Base-by-base conservation (phyloP, 2,797 vertebrate genomes). In the Pseudomugil tenellus region DNA sequence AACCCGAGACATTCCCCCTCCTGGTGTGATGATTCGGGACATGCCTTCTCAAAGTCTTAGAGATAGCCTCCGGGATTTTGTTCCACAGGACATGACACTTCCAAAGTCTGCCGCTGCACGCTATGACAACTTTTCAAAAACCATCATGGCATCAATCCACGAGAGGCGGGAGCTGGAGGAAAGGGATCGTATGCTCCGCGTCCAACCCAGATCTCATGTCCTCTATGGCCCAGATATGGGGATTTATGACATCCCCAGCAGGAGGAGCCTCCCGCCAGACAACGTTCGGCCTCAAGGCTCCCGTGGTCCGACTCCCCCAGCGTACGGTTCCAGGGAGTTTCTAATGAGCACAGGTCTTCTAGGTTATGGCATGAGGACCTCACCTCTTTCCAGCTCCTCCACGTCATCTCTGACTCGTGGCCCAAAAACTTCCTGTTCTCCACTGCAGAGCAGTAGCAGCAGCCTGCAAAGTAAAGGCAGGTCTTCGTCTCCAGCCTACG, bases 81-180 rank as follows among this genome's bases (percentile, higher is more conserved):
- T 67, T 12, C 59, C 80, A 0, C 87, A 88, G 46, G 74, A 73
- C 17, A 51, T 82, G 71, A 85, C 86, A 0, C 88, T 81, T 23
- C 89, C 72, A 11, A 76, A 79, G 68, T 84, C 91, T 16, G 77
- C 17, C 0, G 69, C 95, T 83, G 94, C 95, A 1, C 95, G 94
- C 77, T 98, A 97, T 0, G 97, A 99, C 81, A 96, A 94, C 92
- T 94, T 98, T 21, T 95, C 97, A 19, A 96, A 97, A 91, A 95
- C 95, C 67, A 94, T 97, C 81, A 98, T 99, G 96, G 95, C 96
- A 0, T 97, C 97, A 19, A 97, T 99, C 79, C 96, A 97, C 67
- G 97, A 97, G 82, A 93, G 95, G 31, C 93, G 95, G 16, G 96
- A 97, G 81, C 86, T 95, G 85, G 97, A 97, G 73, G 96, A 98